These are phyloP conservation scores for Hemichromis elongatus DNA, from an alignment of 2,113 vertebrate genomes.

Conservation along the genomic window DNA sequence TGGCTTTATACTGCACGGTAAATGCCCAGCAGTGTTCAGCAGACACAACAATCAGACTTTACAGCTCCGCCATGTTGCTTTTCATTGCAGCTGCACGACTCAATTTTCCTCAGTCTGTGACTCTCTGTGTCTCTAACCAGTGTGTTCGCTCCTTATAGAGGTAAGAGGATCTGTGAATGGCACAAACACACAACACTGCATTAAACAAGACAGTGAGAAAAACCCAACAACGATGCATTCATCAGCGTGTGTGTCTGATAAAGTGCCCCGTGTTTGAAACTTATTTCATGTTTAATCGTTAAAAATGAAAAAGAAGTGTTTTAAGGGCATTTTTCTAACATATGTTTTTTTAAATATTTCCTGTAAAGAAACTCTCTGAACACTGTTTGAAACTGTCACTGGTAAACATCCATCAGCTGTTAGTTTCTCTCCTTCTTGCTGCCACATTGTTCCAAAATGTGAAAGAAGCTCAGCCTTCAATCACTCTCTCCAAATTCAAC, in stretches of 20 bases:
- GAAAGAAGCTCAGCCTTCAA: neutral
- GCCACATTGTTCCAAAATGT: neutral
- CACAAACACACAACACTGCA: neutral
- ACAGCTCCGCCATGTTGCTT: neutral
- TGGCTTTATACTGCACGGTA: neutral
- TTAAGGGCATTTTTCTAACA: neutral
- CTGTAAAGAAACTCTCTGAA: neutral
- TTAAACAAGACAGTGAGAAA: neutral
- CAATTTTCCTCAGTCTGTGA: accelerated
- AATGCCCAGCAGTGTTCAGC: accelerated
- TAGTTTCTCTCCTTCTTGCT: neutral
- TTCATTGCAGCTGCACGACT: neutral
- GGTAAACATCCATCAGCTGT: neutral
- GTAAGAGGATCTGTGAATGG: neutral
- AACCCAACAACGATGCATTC: neutral
- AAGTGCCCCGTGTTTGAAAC: too few relatives aligned
- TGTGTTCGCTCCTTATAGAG: neutral
- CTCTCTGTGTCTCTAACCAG: neutral
- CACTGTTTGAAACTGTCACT: neutral
- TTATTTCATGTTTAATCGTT: too few relatives aligned
- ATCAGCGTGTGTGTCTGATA: neutral
- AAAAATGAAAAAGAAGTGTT: neutral
- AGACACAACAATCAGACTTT: neutral
- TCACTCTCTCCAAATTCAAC: neutral
- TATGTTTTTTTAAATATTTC: neutral